Conservation (phyloP, 2,888 invertebrate species). For the Andrena marginata region DNA sequence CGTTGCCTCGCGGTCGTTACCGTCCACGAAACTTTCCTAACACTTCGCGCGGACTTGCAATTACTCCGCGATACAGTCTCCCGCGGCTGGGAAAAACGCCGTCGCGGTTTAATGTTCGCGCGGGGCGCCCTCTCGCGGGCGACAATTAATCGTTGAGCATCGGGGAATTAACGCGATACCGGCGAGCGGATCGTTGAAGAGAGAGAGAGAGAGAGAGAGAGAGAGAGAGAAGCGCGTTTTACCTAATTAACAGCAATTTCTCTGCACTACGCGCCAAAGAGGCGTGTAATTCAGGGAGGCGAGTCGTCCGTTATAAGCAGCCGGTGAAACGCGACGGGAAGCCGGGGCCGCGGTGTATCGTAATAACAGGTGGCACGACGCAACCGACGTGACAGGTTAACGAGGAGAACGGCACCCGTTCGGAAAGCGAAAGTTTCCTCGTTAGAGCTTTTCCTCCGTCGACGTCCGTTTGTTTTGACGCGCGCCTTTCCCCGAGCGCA, state of each 20-base stretch:
- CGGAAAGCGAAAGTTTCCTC: conserved; percentile 64
- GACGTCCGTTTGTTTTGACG: conserved; percentile 1
- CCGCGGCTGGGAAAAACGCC: neutral
- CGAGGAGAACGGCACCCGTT: conserved; percentile 36
- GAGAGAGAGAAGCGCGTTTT: conserved; percentile 22
- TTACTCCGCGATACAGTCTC: conserved; percentile 18
- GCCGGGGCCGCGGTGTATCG: conserved; percentile 44
- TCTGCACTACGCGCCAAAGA: conserved; percentile 26
- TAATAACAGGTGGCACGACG: conserved; percentile 62
- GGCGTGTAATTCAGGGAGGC: conserved; percentile 52
- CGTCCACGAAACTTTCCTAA: conserved; percentile 23
- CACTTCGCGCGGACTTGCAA: conserved; percentile 35
- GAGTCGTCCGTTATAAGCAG: conserved; percentile 48
- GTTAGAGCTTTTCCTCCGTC: conserved; percentile 42
- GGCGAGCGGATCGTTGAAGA: neutral
- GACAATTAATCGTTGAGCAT: conserved; percentile 25
- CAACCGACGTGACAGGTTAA: conserved; percentile 50
- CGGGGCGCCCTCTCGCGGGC: too few species aligned
- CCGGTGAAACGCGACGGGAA: conserved; percentile 42
- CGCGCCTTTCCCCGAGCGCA: neutral
- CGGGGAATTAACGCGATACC: conserved; percentile 14
- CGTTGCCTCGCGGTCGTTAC: conserved; percentile 44
- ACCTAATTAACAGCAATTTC: conserved; percentile 43
- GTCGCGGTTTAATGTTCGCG: neutral
- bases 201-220: too few species aligned